Evolutionary conservation across 2,888 invertebrate genomes (phyloP), one percentile per base, ranked within the genome.

Genomic region (Graphium colonna): DNA sequence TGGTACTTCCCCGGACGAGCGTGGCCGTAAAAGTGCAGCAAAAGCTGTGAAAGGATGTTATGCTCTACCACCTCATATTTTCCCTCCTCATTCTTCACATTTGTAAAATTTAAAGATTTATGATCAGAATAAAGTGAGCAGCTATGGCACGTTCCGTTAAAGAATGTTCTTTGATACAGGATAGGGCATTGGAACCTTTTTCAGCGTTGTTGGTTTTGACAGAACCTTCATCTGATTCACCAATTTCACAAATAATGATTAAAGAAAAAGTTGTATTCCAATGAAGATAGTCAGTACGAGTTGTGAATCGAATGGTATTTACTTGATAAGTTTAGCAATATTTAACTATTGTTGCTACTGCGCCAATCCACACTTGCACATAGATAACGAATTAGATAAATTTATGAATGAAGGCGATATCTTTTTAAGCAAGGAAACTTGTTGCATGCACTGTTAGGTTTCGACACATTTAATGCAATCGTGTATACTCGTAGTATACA

Each of bases 181-280:
- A 90, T 31, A 91, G 36, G 5, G 36, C 3, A 33, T 10, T 33
- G 3, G 9, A 9, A n/a, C 1, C n/a, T 2, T 9, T 33, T 43
- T 82, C 79, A 26, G 82, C 67, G 55, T 71, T 69, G 61, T 89
- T 82, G 56, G 84, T 85, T 28, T 85, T 65, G 55, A 84, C 82
- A 81, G 86, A 90, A 61, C 92, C 84, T 75, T 91, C 91, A 58
- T 92, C 92, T n/a, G 89, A 79, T 64, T 92, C 92, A 50, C 89
- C 90, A 31, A 90, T 78, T 69, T 93, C 93, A 67, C 94, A 94
- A 40, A 94, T 79, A 1, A 92, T 92, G 40, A 94, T 77, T 0
- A 93, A 91, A 13, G 94, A 93, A 67, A 94, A 94, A 3, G 92
- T 90, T 0, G 93, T 92, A 64, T 93, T 91, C 93, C 94, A 94